Percentiles rank a stretch among this genome's conserved stretches.
These are phyloP conservation scores for Chamaea fasciata DNA, from an alignment of 2,113 vertebrate genomes.

Conservation along the genomic window DNA sequence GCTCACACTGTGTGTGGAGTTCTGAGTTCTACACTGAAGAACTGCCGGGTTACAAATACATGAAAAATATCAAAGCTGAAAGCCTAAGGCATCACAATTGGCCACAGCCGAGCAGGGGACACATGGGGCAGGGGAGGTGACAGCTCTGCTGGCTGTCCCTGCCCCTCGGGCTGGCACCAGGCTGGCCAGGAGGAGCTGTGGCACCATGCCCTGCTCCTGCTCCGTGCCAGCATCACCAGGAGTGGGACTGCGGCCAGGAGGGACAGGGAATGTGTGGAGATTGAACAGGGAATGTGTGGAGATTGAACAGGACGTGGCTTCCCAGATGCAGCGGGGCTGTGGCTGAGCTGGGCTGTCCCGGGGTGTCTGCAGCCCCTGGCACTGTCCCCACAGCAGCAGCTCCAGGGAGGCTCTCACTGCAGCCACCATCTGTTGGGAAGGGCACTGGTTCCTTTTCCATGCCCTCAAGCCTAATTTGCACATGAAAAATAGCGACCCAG, in stretches of 20 bases:
- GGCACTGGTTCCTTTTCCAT: not conserved
- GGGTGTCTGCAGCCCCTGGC: not conserved
- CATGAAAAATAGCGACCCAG: not conserved
- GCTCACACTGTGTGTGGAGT: not conserved
- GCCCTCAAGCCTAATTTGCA: not conserved
- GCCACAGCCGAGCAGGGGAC: not conserved
- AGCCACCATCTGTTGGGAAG: not conserved
- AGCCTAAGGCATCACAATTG: not conserved
- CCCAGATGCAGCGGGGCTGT: not conserved
- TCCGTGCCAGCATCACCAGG: rapidly evolving
- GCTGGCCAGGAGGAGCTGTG: not conserved
- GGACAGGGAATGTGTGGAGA: not conserved
- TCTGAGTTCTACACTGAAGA: not conserved
- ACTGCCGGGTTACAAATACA: rapidly evolving
- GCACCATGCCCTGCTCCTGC: not conserved
- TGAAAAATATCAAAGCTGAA: not conserved
- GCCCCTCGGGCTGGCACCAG: not conserved
- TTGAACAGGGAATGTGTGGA: not conserved
- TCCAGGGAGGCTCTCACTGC: not conserved
- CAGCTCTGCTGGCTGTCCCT: not conserved
- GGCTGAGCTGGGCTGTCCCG: not conserved
- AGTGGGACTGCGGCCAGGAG: not conserved
- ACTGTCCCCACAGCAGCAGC: not conserved
- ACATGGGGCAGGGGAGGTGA: not conserved
- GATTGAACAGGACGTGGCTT: not conserved